Evolutionary conservation across 2,888 invertebrate species (phyloP).

Genomic region (Automeris io): DNA sequence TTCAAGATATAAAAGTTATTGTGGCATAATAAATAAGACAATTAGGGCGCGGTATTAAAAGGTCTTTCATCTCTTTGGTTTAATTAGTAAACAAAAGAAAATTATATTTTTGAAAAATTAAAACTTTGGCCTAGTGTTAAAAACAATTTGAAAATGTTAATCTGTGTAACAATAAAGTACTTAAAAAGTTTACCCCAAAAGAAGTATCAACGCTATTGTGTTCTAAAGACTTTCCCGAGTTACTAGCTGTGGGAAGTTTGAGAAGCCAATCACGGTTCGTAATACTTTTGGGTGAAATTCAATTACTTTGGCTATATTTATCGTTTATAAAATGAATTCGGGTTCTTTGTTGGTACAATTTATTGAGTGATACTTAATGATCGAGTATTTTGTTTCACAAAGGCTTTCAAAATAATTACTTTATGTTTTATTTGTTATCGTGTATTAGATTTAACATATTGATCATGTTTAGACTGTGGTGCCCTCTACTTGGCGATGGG

Average conservation of each 20-base stretch:
- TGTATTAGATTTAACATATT: too few species aligned
- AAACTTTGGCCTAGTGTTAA: neutral
- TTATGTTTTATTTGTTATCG: too few species aligned
- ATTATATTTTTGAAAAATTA: too few species aligned
- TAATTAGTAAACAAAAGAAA: too few species aligned
- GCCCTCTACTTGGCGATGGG: too few species aligned
- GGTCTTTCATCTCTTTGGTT: too few species aligned
- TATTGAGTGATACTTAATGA: conserved; percentile 18
- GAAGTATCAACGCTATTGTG: neutral
- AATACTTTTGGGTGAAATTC: conserved; percentile 1
- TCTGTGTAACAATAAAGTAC: neutral
- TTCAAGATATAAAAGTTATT: too few species aligned
- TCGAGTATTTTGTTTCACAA: neutral
- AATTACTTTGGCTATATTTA: neutral
- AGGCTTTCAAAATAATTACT: too few species aligned
- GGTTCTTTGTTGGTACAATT: neutral
- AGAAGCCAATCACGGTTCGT: neutral
- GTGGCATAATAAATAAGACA: too few species aligned
- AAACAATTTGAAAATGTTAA: neutral
- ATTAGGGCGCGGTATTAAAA: too few species aligned
- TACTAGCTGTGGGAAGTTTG: neutral
- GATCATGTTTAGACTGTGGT: too few species aligned
- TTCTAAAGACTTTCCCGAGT: neutral
- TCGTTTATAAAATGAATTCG: neutral
- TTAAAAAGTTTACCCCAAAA: neutral